Evolutionary conservation across 2,113 vertebrate species (phyloP).

Genomic region (Gasterosteus nipponicus): DNA sequence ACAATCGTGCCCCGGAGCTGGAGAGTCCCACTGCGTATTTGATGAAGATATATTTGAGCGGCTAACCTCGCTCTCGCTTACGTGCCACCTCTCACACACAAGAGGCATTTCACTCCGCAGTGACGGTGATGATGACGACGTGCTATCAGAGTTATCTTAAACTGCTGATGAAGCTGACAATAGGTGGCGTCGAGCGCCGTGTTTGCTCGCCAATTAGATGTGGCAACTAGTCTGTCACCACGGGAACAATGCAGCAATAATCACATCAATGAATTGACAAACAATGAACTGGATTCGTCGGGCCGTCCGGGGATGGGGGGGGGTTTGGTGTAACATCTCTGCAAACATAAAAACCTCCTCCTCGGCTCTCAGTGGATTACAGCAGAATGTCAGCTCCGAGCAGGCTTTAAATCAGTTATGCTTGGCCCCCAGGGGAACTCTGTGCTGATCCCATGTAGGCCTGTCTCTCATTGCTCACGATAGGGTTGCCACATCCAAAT

Average conservation of each 20-base stretch:
- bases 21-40: slow-evolving; percentile 54
- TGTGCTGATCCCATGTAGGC: slow-evolving; percentile 75
- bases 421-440: slow-evolving; percentile 73
- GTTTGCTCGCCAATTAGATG: slow-evolving; percentile 58
- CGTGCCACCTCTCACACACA: slow-evolving; percentile 76
- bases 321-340: slow-evolving; percentile 76
- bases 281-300: slow-evolving; percentile 58
- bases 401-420: slow-evolving; percentile 82
- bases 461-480: slow-evolving; percentile 77
- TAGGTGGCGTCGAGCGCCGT: slow-evolving; percentile 54
- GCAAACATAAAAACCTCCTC: slow-evolving; percentile 76
- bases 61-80: slow-evolving; percentile 66
- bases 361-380: slow-evolving; percentile 80
- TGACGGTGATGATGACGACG: slow-evolving; percentile 62
- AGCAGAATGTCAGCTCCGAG: slow-evolving; percentile 79
- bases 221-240: slow-evolving; percentile 49
- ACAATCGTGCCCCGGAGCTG: slow-evolving; percentile 54
- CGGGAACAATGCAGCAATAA: slow-evolving; percentile 55
- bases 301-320: slow-evolving; percentile 15
- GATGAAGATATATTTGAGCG: slow-evolving; percentile 73
- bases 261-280: slow-evolving; percentile 55
- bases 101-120: slow-evolving; percentile 74
- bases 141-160: slow-evolving; percentile 64
- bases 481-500: slow-evolving; percentile 75
- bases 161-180: slow-evolving; percentile 71